Base-by-base conservation (phyloP, 2,888 invertebrate genomes). In the Oxycera nigricornis region DNA sequence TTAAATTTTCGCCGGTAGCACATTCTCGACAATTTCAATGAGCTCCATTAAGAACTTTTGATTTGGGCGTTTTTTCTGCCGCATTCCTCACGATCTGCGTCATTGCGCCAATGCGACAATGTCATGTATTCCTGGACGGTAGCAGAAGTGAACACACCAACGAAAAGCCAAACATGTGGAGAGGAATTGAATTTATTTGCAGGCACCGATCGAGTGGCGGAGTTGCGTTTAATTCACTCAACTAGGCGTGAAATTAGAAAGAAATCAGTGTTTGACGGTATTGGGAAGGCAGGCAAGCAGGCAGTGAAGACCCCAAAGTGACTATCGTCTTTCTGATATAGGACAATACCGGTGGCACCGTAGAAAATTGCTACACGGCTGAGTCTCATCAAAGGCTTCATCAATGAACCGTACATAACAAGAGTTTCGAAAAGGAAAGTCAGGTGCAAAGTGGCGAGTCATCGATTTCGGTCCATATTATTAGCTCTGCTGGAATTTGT, bases 231-330 rank as follows among this genome's bases (percentile, higher is more conserved):
- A 74, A 76, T 73, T 73, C 74, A 74, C 55, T 76, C 76, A 76
- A 76, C 76, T 68, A 76, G 76, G 74, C 76, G 76, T 76, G 76
- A 76, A 76, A 76, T 76, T 76, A 76, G 72, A 74, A 74, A 74
- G 55, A 68, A 72, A 74, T 61, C 72, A 55, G 22, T 55, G 24
- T 55, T 55, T 28, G 59, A 68, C 14, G 46, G 41, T n/a, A 59
- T 59, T 59, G 26, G 26, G n/a, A 14, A 28, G n/a, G 59, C 28
- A 11, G 35, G 35, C 11, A 35, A n/a, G n/a, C 11, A 35, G 35
- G 6, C 46, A 46, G 11, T 14, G 14, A n/a, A 2, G 55, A 55
- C 24, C 22, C 24, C 22, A 1, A 3, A 20, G 17, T 55, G 20
- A 55, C 55, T 55, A 6, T 50, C 4, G 17, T 50, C 17, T 50